Percentiles rank a stretch among this genome's conserved stretches.
Evolutionary conservation across 2,888 invertebrate genomes (phyloP).

Genomic region (Aphodius sticticus): DNA sequence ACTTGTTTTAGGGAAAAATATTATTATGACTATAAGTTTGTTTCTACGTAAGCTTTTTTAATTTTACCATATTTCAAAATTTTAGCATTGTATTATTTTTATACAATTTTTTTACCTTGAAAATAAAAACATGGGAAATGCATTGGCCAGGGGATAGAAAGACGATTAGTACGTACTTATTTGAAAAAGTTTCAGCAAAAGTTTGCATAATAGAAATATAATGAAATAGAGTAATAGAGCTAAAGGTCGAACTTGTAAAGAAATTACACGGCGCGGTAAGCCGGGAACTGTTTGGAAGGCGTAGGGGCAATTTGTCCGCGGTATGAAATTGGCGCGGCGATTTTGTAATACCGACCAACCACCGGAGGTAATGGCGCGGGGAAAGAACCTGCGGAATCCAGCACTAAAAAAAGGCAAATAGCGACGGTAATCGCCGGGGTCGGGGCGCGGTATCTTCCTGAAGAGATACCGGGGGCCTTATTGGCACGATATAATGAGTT

Average conservation of each 20-base stretch:
- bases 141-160: too few species aligned
- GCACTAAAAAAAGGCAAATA: background rate
- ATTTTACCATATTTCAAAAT: too few species aligned
- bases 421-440: background rate
- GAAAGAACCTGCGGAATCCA: background rate
- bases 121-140: too few species aligned
- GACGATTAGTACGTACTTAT: too few species aligned
- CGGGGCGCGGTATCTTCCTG: constrained; percentile 28
- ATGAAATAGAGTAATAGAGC: background rate
- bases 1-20: too few species aligned
- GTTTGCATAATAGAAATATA: background rate
- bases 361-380: background rate
- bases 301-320: background rate
- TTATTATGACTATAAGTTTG: too few species aligned
- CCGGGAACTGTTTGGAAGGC: background rate
- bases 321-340: background rate
- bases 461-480: constrained; percentile 36
- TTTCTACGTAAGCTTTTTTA: too few species aligned
- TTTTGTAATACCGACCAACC: background rate
- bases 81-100: too few species aligned
- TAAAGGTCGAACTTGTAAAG: background rate
- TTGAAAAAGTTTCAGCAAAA: background rate
- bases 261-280: background rate
- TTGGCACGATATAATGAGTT: constrained; percentile 40
- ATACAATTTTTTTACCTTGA: too few species aligned